A percentile compares a stretch with the other conserved stretches of the same genome.
These are phyloP conservation scores for Halictus quadricinctus DNA, from an alignment of 2,888 invertebrate species.

Conservation along the genomic window DNA sequence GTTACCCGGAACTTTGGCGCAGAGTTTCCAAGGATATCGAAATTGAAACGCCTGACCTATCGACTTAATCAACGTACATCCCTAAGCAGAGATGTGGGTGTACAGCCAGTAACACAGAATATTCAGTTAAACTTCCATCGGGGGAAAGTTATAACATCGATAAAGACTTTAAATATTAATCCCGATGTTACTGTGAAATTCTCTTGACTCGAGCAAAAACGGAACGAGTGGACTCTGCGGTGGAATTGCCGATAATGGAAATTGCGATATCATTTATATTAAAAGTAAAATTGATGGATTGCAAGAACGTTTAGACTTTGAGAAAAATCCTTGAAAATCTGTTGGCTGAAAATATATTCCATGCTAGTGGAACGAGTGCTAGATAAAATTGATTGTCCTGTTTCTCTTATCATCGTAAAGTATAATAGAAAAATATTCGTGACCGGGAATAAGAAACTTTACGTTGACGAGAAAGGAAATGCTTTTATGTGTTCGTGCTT, in stretches of 20 bases:
- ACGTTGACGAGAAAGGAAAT: background rate
- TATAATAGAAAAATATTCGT: background rate
- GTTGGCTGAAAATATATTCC: background rate
- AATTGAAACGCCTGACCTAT: background rate
- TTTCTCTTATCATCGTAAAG: background rate
- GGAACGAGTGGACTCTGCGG: background rate
- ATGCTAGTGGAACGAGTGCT: background rate
- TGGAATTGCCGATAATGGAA: background rate
- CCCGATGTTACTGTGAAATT: background rate
- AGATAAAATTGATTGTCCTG: background rate
- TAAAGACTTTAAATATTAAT: background rate
- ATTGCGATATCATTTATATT: background rate
- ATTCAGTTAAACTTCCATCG: background rate
- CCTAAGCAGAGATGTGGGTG: background rate
- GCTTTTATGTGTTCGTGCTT: background rate
- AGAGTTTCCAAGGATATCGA: background rate
- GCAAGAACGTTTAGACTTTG: background rate
- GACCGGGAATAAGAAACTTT: background rate
- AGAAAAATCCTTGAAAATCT: background rate
- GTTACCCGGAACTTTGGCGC: background rate
- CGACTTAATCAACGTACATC: background rate
- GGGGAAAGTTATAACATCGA: background rate
- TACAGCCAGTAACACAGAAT: background rate
- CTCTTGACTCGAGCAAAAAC: background rate
- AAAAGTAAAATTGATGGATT: background rate